Percentiles rank a stretch among this genome's conserved stretches.
phyloP scores from a whole-genome alignment of 2,888 invertebrate genomes.

The Rhogogaster chlorosoma region DNA sequence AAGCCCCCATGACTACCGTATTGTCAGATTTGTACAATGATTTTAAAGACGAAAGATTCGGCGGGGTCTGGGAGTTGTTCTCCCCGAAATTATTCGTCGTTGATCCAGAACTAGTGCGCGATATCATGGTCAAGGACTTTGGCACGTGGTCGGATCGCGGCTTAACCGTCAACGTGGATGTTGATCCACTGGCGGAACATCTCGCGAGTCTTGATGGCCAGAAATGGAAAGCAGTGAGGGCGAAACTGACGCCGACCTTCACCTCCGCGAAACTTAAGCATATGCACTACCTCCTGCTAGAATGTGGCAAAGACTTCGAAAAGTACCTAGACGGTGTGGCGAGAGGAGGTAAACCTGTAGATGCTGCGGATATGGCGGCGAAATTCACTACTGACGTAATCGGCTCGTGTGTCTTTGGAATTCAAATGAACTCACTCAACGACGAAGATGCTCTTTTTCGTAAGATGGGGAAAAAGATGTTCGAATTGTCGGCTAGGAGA shows the following conservation, averaged over 20 bases:
- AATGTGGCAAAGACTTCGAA: slow-evolving; percentile 80
- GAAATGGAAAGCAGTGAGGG: slow-evolving; percentile 78
- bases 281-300: slow-evolving; percentile 83
- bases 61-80: slow-evolving; percentile 4
- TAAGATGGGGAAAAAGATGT: slow-evolving; percentile 58
- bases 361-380: slow-evolving; percentile 62
- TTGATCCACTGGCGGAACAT: slow-evolving; percentile 69
- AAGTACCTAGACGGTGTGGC: slow-evolving; percentile 75
- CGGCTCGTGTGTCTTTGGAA: slow-evolving; percentile 77
- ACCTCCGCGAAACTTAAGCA: slow-evolving; percentile 84
- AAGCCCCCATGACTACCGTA: neutral
- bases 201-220: slow-evolving; percentile 68
- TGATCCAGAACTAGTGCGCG: slow-evolving; percentile 71
- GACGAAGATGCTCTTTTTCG: slow-evolving; percentile 71
- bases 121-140: slow-evolving; percentile 73
- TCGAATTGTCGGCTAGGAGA: slow-evolving; percentile 56
- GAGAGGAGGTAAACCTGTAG: slow-evolving; percentile 72
- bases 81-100: slow-evolving; percentile 66
- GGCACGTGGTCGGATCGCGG: slow-evolving; percentile 69
- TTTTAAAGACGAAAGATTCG: slow-evolving; percentile 4
- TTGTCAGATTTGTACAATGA: neutral
- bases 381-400: slow-evolving; percentile 77
- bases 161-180: slow-evolving; percentile 66
- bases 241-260: slow-evolving; percentile 84
- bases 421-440: slow-evolving; percentile 73